Evolutionary conservation across 2,797 vertebrate species (phyloP).

Genomic region (Callimico goeldii): DNA sequence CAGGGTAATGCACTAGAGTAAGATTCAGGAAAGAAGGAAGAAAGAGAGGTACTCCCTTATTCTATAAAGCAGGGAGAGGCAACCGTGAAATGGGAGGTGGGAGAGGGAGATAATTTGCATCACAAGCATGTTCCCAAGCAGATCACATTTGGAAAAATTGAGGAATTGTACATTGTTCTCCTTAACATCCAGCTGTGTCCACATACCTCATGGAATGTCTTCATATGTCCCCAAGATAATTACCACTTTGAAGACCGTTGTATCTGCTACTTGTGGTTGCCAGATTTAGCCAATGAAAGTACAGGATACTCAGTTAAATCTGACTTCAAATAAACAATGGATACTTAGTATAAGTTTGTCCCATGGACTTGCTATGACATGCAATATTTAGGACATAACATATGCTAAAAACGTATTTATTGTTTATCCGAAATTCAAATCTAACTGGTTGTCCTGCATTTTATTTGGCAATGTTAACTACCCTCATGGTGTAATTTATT

Average conservation of each 20-base stretch:
- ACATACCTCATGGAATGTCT: not conserved
- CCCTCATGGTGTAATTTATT: not conserved
- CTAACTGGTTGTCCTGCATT: not conserved
- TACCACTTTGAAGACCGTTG: not conserved
- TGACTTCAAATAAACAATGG: not conserved
- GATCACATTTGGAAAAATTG: not conserved
- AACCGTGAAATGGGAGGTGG: not conserved
- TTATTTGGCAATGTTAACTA: not conserved
- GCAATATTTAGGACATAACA: not conserved
- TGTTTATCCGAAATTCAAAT: slow-evolving; percentile 38
- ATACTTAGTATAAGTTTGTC: not conserved
- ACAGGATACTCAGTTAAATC: not conserved
- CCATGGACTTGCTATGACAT: not conserved
- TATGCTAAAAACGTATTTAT: not conserved
- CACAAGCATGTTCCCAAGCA: not conserved
- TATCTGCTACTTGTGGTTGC: not conserved
- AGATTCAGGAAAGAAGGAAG: not conserved
- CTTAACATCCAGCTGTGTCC: not conserved
- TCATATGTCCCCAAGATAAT: not conserved
- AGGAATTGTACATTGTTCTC: not conserved
- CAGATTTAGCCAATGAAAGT: not conserved
- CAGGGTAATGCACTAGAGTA: not conserved
- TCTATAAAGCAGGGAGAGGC: not conserved
- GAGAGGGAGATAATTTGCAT: not conserved
- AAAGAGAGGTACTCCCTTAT: not conserved